Evolutionary conservation across 2,888 invertebrate species (phyloP).

Genomic region (Catocala nupta): DNA sequence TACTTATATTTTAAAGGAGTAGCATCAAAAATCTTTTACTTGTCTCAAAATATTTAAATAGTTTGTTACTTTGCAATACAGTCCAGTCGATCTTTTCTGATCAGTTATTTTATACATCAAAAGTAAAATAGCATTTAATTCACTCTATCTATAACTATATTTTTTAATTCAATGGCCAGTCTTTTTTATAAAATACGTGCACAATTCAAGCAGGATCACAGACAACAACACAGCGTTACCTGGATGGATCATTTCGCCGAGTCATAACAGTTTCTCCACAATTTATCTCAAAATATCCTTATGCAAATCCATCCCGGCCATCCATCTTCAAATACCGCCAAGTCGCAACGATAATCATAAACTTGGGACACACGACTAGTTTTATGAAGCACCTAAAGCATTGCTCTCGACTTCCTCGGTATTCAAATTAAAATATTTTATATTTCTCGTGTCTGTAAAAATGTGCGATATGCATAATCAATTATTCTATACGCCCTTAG

Average conservation of each 20-base stretch:
- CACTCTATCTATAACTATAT: too few species aligned
- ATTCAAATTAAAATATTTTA: constrained; percentile 59
- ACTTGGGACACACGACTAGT: constrained; percentile 66
- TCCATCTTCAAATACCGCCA: constrained; percentile 58
- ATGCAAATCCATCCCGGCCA: constrained; percentile 49
- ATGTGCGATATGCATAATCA: constrained; percentile 20
- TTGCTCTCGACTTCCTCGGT: constrained; percentile 51
- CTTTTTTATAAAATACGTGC: too few species aligned
- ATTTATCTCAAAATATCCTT: constrained; percentile 50
- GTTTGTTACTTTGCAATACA: too few species aligned
- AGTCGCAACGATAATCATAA: constrained; percentile 64
- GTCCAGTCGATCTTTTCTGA: too few species aligned
- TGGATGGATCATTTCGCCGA: constrained; percentile 42
- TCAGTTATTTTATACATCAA: too few species aligned
- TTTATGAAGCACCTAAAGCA: constrained; percentile 63
- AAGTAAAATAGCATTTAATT: too few species aligned
- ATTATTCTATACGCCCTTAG: background rate
- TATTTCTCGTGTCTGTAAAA: constrained; percentile 50
- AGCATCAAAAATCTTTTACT: too few species aligned
- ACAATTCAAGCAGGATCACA: background rate
- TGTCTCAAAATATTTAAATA: too few species aligned
- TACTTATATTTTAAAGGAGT: too few species aligned
- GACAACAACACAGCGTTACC: constrained; percentile 16
- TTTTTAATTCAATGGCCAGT: too few species aligned
- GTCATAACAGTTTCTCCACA: constrained; percentile 43